These are phyloP conservation scores for Stegodyphus mimosarum DNA, from an alignment of 1,140 invertebrate genomes.

Conservation along the genomic window DNA sequence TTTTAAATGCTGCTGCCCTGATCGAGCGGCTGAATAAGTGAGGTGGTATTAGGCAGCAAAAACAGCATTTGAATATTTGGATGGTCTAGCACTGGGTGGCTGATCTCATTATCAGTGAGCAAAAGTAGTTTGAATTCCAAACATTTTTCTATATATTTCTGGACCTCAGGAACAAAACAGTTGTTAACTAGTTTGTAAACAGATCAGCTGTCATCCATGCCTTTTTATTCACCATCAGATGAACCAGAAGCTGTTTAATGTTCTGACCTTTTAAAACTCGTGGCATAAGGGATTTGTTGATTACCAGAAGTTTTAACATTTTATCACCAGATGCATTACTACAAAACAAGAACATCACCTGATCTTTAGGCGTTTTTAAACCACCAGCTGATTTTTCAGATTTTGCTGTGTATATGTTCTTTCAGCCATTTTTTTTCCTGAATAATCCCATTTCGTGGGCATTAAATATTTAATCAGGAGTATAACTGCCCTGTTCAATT, in stretches of 20 bases:
- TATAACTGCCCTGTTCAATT: background rate
- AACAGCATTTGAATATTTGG: slow-evolving; percentile 28
- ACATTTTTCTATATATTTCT: slow-evolving; percentile 39
- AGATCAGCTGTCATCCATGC: slow-evolving; percentile 67
- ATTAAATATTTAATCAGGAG: slow-evolving; percentile 30
- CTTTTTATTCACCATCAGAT: slow-evolving; percentile 68
- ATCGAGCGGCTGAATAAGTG: background rate
- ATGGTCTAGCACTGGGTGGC: background rate
- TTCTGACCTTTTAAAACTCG: slow-evolving; percentile 67
- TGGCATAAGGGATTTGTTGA: slow-evolving; percentile 66
- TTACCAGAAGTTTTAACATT: slow-evolving; percentile 68
- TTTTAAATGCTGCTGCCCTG: background rate
- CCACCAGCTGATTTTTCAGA: slow-evolving; percentile 62
- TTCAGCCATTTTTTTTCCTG: slow-evolving; percentile 51
- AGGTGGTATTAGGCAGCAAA: background rate
- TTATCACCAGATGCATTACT: slow-evolving; percentile 68
- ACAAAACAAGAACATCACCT: slow-evolving; percentile 68
- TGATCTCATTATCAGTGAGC: slow-evolving; percentile 3
- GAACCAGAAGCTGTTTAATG: slow-evolving; percentile 66
- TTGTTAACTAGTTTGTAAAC: slow-evolving; percentile 67
- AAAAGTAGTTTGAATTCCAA: slow-evolving; percentile 32
- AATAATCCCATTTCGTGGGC: slow-evolving; percentile 53
- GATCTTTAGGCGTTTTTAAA: slow-evolving; percentile 68
- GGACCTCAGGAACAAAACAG: slow-evolving; percentile 36
- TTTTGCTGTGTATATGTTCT: slow-evolving; percentile 53